phyloP scores from a whole-genome alignment of 2,113 vertebrate genomes.

The Agapornis roseicollis region DNA sequence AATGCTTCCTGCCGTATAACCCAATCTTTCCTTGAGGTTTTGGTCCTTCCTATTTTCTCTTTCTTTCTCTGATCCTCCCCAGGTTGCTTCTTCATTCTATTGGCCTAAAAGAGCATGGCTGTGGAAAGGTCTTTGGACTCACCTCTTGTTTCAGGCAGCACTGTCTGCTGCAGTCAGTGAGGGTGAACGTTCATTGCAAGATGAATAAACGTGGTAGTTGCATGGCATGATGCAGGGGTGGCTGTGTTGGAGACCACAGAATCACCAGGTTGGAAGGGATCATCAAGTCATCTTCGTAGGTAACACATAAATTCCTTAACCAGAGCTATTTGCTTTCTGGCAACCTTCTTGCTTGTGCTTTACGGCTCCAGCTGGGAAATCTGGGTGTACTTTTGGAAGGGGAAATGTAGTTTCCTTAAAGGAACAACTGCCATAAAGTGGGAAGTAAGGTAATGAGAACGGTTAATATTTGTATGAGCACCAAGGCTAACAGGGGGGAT shows the following conservation, averaged over 20 bases:
- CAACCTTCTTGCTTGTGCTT: not conserved
- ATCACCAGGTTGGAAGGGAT: too few species aligned
- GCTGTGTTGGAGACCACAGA: not conserved
- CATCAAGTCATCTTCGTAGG: too few species aligned
- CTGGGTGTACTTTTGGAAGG: not conserved
- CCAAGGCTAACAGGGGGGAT: not conserved
- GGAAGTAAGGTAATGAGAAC: not conserved
- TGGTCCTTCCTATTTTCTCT: not conserved
- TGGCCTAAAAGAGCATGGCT: not conserved
- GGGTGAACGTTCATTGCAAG: not conserved
- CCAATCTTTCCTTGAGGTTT: not conserved
- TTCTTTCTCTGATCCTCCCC: not conserved
- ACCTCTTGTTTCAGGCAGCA: not conserved
- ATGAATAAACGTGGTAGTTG: not conserved
- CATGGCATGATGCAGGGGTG: rapidly evolving
- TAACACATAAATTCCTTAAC: not conserved
- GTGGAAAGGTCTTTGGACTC: not conserved
- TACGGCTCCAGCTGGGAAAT: not conserved
- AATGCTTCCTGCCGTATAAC: not conserved
- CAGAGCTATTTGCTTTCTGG: not conserved
- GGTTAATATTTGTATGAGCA: not conserved
- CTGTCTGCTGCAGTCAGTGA: not conserved
- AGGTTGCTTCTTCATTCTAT: not conserved
- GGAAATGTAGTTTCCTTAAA: not conserved
- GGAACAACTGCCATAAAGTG: not conserved